Conservation (phyloP, 1,140 invertebrate species). For the Laodelphax striatellus region DNA sequence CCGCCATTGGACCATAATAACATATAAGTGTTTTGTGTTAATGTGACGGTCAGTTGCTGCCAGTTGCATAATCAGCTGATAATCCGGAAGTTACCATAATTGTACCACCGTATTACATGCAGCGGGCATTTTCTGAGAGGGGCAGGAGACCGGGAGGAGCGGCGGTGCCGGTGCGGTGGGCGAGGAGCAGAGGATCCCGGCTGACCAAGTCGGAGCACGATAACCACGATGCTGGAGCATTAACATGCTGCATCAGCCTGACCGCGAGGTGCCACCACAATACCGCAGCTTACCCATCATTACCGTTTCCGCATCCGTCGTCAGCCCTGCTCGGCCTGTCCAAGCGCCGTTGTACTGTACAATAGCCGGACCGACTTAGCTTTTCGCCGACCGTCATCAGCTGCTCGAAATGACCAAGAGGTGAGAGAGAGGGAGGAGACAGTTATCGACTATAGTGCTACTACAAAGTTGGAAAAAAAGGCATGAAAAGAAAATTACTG, state of each 20-base stretch:
- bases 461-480: too few species aligned
- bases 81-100: too few species aligned
- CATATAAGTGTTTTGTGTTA: too few species aligned
- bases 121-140: too few species aligned
- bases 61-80: constrained; percentile 83
- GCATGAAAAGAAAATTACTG: too few species aligned
- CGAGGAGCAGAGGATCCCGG: constrained; percentile 25
- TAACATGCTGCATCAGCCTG: constrained; percentile 86
- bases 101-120: constrained; percentile 66
- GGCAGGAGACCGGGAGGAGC: too few species aligned
- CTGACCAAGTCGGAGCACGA: constrained; percentile 72
- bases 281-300: constrained; percentile 84
- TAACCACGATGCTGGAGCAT: constrained; percentile 90
- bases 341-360: constrained; percentile 72
- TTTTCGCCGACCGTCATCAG: constrained; percentile 71
- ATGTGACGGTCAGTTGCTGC: constrained; percentile 77
- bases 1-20: too few species aligned
- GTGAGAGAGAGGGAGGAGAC: constrained; percentile 22
- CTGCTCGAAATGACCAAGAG: constrained; percentile 77
- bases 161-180: not conserved
- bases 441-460: too few species aligned
- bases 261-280: constrained; percentile 76
- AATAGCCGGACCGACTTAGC: constrained; percentile 87
- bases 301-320: constrained; percentile 88
- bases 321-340: constrained; percentile 82